Evolutionary conservation across 2,797 vertebrate genomes (phyloP).

Genomic region (Acanthornis magna): DNA sequence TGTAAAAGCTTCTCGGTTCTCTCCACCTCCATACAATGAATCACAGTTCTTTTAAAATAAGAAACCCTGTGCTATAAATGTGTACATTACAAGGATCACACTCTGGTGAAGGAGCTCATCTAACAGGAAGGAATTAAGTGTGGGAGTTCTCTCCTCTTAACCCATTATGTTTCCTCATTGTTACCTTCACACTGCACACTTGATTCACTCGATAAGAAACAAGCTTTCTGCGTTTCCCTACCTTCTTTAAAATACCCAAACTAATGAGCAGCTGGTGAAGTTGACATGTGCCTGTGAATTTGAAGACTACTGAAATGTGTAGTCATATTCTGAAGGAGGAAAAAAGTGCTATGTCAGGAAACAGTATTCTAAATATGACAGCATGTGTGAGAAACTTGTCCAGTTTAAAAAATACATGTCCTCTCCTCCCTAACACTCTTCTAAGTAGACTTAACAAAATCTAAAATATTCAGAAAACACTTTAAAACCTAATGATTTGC

Average conservation of each 20-base stretch:
- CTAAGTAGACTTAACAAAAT: neutral
- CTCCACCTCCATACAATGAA: constrained; percentile 25
- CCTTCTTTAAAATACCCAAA: neutral
- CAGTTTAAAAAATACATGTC: neutral
- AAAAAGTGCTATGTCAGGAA: constrained; percentile 44
- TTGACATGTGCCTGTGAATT: neutral
- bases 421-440: neutral
- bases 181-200: neutral
- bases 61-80: neutral
- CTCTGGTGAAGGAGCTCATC: constrained; percentile 2
- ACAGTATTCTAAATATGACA: constrained; percentile 6
- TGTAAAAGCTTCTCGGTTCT: neutral
- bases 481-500: neutral
- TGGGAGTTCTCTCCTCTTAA: constrained; percentile 40
- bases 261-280: constrained; percentile 38
- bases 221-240: neutral
- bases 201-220: neutral
- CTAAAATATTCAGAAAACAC: neutral
- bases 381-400: neutral
- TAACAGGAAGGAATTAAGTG: constrained; percentile 57
- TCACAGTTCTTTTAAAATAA: constrained; percentile 24
- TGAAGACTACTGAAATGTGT: constrained; percentile 26
- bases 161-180: neutral
- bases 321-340: constrained; percentile 25
- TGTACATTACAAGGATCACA: neutral